phyloP scores from a whole-genome alignment of 2,113 vertebrate genomes.

The Circaetus gallicus region DNA sequence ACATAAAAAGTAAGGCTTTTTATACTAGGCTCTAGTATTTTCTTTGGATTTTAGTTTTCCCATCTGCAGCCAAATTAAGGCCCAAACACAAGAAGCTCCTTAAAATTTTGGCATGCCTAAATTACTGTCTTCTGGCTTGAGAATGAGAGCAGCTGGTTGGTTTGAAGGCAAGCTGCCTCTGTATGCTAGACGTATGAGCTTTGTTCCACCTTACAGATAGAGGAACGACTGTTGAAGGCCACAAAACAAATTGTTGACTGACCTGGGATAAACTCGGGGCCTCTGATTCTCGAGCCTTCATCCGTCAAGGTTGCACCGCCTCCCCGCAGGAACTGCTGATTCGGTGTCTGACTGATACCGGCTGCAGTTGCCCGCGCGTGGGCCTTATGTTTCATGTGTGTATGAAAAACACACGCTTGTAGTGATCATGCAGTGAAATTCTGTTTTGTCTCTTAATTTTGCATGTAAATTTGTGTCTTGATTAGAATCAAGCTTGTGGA shows the following conservation, averaged over 20 bases:
- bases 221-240: neutral
- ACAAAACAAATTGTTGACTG: accelerated
- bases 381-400: neutral
- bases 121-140: no score
- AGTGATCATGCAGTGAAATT: neutral
- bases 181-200: accelerated
- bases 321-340: neutral
- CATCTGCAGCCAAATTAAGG: neutral
- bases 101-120: accelerated
- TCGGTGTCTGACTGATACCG: accelerated
- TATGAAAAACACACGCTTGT: neutral
- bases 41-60: neutral
- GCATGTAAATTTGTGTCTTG: neutral
- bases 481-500: no score
- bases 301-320: accelerated
- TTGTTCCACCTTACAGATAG: neutral
- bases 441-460: neutral
- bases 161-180: neutral
- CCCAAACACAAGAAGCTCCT: neutral
- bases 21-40: neutral
- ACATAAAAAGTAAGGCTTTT: neutral
- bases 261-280: accelerated
- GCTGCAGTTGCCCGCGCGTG: accelerated
- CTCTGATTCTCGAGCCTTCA: neutral
- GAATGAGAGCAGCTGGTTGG: accelerated